Conservation (phyloP, 30 jellyfish, hydroid and myxozoan species). For the Morbakka virulenta region DNA sequence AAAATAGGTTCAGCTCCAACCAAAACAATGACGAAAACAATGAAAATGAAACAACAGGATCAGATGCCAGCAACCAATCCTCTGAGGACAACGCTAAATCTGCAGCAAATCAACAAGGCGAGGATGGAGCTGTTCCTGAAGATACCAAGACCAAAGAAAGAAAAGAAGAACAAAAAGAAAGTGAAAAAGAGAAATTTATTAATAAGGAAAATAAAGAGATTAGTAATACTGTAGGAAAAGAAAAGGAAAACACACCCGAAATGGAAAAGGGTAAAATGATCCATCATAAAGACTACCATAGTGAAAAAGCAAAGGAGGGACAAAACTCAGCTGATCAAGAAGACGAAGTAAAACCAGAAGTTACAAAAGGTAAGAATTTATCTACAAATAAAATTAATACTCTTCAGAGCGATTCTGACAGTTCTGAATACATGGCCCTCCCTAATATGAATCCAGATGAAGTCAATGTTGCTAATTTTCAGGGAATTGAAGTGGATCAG, state of each 20-base stretch:
- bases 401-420: too few relatives aligned
- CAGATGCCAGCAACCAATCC: neutral
- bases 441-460: too few relatives aligned
- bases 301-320: neutral
- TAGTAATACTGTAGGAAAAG: too few relatives aligned
- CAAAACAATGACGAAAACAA: neutral
- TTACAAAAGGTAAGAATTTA: neutral
- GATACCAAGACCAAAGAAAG: too few relatives aligned
- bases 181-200: neutral
- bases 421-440: too few relatives aligned
- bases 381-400: too few relatives aligned
- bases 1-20: neutral
- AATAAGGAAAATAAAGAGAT: neutral
- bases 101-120: too few relatives aligned
- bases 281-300: too few relatives aligned
- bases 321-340: neutral
- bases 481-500: too few relatives aligned
- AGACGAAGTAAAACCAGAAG: neutral
- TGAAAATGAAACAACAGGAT: neutral
- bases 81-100: too few relatives aligned
- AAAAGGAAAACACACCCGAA: neutral
- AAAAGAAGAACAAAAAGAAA: neutral
- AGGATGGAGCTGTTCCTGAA: too few relatives aligned
- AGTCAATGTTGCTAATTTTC: too few relatives aligned
- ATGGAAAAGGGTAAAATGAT: neutral